Percentiles rank a stretch among this genome's conserved stretches.
Conservation (phyloP, 1,140 invertebrate genomes). For the Drosophila arawakana region DNA sequence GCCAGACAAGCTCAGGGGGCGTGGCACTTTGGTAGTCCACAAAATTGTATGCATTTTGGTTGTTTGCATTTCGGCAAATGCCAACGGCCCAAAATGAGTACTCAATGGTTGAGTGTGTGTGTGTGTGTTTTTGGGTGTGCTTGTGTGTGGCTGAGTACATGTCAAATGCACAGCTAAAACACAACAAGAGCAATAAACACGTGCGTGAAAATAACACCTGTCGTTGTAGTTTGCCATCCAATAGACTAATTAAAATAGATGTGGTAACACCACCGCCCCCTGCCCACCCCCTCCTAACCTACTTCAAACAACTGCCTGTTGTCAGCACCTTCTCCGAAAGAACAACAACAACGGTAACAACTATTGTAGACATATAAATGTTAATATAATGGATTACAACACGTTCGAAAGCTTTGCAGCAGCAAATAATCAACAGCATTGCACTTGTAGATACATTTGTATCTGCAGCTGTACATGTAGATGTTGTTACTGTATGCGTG, state of each 20-base stretch:
- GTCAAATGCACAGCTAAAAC: constrained; percentile 42
- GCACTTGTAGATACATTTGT: constrained; percentile 31
- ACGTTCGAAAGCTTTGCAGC: constrained; percentile 23
- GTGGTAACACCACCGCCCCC: neutral
- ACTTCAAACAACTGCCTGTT: too few relatives aligned
- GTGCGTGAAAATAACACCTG: constrained; percentile 70
- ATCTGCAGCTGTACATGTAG: constrained; percentile 10
- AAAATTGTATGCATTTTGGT: constrained; percentile 50
- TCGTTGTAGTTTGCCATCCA: constrained; percentile 33
- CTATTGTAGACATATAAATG: neutral
- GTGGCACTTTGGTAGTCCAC: constrained; percentile 25
- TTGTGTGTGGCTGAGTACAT: constrained; percentile 21
- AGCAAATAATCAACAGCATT: constrained; percentile 28
- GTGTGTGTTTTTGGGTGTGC: neutral
- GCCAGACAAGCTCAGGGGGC: neutral
- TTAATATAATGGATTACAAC: constrained; percentile 28
- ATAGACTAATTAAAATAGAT: constrained; percentile 72
- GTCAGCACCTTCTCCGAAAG: neutral
- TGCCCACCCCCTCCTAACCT: neutral
- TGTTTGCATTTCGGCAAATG: constrained; percentile 47
- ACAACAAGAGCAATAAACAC: constrained; percentile 32
- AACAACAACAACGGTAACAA: constrained; percentile 1
- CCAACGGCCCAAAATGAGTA: constrained; percentile 28
- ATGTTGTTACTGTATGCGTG: constrained; percentile 3
- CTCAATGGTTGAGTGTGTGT: constrained; percentile 15